These are phyloP conservation scores for Catocala sponsa DNA, from an alignment of 2,888 invertebrate species.

Conservation along the genomic window DNA sequence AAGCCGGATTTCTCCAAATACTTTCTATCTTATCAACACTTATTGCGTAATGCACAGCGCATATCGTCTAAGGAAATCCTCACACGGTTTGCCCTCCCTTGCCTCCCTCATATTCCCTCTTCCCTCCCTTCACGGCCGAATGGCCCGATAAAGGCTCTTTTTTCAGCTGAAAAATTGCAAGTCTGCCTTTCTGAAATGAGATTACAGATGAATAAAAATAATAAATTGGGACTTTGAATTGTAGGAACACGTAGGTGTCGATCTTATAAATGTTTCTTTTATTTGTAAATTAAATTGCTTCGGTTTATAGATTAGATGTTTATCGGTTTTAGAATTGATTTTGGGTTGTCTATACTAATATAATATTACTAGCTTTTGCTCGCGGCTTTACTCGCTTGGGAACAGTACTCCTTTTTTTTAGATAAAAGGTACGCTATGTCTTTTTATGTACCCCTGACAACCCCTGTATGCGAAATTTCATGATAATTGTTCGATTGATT, in stretches of 20 bases:
- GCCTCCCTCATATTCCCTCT: conserved; percentile 9
- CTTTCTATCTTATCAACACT: conserved; percentile 42
- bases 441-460: too few relatives aligned
- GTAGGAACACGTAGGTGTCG: conserved; percentile 10
- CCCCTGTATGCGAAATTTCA: too few relatives aligned
- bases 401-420: too few relatives aligned
- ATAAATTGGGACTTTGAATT: conserved; percentile 28
- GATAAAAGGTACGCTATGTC: too few relatives aligned
- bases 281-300: not conserved
- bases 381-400: too few relatives aligned
- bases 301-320: not conserved
- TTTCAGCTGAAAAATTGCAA: conserved; percentile 34
- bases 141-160: conserved; percentile 22
- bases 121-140: conserved; percentile 20
- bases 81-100: conserved; percentile 27
- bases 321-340: too few relatives aligned
- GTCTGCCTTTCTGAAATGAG: conserved; percentile 22
- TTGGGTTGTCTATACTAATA: too few relatives aligned
- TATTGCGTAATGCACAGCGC: conserved; percentile 39
- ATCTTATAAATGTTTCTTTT: not conserved
- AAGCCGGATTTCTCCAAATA: conserved; percentile 22
- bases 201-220: conserved; percentile 33
- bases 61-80: conserved; percentile 45
- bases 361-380: too few relatives aligned
- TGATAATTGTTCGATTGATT: too few relatives aligned